Evolutionary conservation across 2,888 invertebrate genomes (phyloP).

Genomic region (Dendrolimus pini): DNA sequence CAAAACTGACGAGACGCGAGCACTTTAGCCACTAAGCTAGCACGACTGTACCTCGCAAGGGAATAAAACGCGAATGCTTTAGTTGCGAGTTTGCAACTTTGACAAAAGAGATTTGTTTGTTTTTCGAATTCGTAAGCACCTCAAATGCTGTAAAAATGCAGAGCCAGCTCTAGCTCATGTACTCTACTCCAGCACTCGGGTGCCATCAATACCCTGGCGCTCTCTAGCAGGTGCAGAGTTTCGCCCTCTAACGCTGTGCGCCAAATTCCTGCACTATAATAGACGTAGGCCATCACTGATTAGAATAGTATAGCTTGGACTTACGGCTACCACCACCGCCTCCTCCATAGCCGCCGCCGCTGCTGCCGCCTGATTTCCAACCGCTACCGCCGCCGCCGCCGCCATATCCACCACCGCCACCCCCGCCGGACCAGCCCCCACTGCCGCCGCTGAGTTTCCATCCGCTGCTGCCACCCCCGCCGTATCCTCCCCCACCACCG

Average conservation of each 20-base stretch:
- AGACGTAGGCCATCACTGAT: no score
- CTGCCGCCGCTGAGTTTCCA: conserved; percentile 30
- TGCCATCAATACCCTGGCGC: no score
- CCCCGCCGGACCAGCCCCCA: conserved; percentile 24
- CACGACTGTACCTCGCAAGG: no score
- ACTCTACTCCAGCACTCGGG: no score
- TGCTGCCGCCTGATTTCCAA: conserved; percentile 23
- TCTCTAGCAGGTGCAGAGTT: no score
- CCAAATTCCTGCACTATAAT: no score
- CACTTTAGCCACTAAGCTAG: no score
- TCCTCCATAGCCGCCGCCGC: conserved; percentile 34
- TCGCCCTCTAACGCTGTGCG: no score
- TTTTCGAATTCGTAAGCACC: neutral
- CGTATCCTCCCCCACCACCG: conserved; percentile 20
- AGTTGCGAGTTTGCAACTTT: neutral
- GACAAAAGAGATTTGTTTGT: neutral
- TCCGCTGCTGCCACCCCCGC: conserved; percentile 25
- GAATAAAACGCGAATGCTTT: no score
- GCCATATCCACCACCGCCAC: conserved; percentile 26
- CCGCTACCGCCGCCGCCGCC: conserved; percentile 23
- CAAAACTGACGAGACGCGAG: no score
- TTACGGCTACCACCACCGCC: conserved; percentile 29
- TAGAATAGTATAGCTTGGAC: conserved; percentile 8
- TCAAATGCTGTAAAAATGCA: no score
- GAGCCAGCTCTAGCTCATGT: no score